Conservation (phyloP, 2,888 invertebrate species). For the Eristalinus sepulchralis region DNA sequence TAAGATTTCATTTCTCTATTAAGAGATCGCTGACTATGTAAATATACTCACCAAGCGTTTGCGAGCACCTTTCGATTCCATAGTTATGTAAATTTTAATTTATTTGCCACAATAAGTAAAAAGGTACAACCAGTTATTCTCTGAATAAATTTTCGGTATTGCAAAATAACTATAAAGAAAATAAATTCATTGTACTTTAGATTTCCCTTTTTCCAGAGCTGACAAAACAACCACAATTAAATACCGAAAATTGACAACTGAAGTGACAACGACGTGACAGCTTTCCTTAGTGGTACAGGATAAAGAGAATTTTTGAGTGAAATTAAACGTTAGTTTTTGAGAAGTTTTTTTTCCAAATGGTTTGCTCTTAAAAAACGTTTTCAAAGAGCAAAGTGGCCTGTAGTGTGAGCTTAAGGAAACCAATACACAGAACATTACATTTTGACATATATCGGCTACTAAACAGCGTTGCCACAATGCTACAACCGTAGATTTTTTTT, state of each 20-base stretch:
- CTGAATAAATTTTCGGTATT: neutral
- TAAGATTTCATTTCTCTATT: slow-evolving; percentile 63
- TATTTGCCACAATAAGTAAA: neutral
- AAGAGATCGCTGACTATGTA: neutral
- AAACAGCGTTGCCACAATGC: too few relatives aligned
- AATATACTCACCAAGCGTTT: slow-evolving; percentile 77
- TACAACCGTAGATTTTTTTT: too few relatives aligned
- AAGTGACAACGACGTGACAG: neutral
- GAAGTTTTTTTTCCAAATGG: neutral
- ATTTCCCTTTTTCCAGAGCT: neutral
- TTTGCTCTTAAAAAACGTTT: neutral
- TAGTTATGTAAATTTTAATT: slow-evolving; percentile 71
- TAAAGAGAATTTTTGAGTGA: neutral
- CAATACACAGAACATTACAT: too few relatives aligned
- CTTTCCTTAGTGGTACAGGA: neutral
- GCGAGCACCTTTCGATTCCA: slow-evolving; percentile 76
- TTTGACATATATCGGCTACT: too few relatives aligned
- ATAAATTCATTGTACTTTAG: slow-evolving; percentile 8
- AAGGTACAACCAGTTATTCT: slow-evolving; percentile 4
- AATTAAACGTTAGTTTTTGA: neutral
- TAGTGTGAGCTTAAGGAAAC: too few relatives aligned
- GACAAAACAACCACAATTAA: neutral
- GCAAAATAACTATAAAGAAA: slow-evolving; percentile 21
- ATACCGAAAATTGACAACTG: slow-evolving; percentile 4
- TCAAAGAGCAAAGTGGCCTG: too few relatives aligned